Evolutionary conservation across 2,113 vertebrate species (phyloP).

Genomic region (Laticauda colubrina): DNA sequence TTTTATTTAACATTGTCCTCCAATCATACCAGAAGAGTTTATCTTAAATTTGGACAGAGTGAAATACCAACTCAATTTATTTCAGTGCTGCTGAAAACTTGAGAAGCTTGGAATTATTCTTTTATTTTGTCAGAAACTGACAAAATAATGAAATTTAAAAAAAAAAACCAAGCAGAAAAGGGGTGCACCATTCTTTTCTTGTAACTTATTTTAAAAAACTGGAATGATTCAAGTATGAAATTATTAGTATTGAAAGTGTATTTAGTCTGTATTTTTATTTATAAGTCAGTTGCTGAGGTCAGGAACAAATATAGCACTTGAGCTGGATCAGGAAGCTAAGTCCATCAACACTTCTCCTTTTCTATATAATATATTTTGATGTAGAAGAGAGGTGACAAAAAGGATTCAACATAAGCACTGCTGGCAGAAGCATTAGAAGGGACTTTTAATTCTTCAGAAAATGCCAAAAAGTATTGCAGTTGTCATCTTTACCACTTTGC

Average conservation of each 20-base stretch:
- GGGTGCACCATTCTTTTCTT: rapidly evolving
- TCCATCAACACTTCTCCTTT: not conserved
- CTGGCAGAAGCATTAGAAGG: conserved; percentile 16
- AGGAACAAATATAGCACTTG: not conserved
- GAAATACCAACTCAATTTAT: not conserved
- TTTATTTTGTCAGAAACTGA: not conserved
- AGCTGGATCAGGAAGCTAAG: not conserved
- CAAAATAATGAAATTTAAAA: not conserved
- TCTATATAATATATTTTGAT: not conserved
- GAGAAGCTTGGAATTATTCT: not conserved
- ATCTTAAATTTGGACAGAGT: not conserved
- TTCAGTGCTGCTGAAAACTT: not conserved
- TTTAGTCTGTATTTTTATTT: not conserved
- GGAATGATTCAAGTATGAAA: rapidly evolving
- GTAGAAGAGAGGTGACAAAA: not conserved
- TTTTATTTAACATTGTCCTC: not conserved
- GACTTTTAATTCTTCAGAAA: not conserved
- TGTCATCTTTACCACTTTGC: conserved; percentile 24
- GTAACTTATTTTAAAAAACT: not conserved
- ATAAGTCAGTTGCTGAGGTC: conserved; percentile 24
- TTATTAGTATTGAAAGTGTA: not conserved
- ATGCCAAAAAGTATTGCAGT: conserved; percentile 26
- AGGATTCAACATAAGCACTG: conserved; percentile 12
- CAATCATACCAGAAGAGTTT: not conserved
- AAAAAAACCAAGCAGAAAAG: rapidly evolving